phyloP scores from a whole-genome alignment of 64 coral and sea anemone species.

The Montipora foliosa region DNA sequence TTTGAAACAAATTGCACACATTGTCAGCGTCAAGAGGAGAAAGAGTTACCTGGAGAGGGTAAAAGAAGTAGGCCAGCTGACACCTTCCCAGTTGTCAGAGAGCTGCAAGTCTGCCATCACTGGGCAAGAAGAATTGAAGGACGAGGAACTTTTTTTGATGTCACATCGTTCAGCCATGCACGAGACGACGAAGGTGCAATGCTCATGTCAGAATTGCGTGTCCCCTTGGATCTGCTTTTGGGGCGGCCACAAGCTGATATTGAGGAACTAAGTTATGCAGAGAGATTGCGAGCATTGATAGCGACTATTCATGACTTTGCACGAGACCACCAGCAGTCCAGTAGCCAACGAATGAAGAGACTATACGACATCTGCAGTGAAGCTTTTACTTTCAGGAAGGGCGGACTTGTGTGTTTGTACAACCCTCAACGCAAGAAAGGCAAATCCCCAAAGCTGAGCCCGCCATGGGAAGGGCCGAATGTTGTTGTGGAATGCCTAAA shows the following conservation, averaged over 20 bases:
- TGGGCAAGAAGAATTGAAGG: neutral
- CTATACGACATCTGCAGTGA: constrained; percentile 50
- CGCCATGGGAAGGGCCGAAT: constrained; percentile 12
- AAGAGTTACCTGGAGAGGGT: too few relatives aligned
- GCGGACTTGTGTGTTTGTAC: constrained; percentile 50
- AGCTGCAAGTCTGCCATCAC: too few relatives aligned
- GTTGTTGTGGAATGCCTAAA: neutral
- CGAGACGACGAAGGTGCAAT: constrained; percentile 39
- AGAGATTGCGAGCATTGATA: neutral
- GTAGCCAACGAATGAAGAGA: constrained; percentile 42
- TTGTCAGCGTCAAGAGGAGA: too few relatives aligned
- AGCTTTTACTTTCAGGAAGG: constrained; percentile 11
- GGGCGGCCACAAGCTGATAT: neutral
- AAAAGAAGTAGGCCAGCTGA: too few relatives aligned
- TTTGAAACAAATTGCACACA: too few relatives aligned
- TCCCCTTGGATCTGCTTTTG: constrained; percentile 52
- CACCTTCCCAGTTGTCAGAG: too few relatives aligned
- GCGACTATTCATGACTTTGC: constrained; percentile 44
- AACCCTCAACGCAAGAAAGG: constrained; percentile 50
- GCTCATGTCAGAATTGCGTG: constrained; percentile 57
- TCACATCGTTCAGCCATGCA: constrained; percentile 50
- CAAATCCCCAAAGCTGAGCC: constrained; percentile 5
- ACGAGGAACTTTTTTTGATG: neutral
- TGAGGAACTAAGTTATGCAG: neutral
- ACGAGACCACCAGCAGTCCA: constrained; percentile 3